Evolutionary conservation across 2,797 vertebrate genomes (phyloP).

Genomic region (Sebastes iracundus): DNA sequence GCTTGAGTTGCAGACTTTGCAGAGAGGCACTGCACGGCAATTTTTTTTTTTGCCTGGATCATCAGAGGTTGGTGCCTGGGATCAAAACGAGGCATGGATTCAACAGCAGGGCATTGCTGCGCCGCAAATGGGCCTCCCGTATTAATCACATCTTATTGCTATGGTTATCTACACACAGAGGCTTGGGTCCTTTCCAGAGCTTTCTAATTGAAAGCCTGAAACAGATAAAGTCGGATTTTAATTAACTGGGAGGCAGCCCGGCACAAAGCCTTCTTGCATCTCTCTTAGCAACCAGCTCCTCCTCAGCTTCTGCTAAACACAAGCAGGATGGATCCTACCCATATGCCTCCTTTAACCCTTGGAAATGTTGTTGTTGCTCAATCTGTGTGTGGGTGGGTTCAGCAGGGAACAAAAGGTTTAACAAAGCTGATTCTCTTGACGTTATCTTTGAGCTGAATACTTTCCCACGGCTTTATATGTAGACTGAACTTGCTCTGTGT

Average conservation of each 20-base stretch:
- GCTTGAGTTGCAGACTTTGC: constrained; percentile 47
- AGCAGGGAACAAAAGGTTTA: constrained; percentile 25
- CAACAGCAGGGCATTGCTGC: constrained; percentile 62
- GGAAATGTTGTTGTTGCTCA: constrained; percentile 31
- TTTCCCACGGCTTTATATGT: neutral
- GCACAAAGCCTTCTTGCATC: constrained; percentile 67
- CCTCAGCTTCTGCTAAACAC: constrained; percentile 71
- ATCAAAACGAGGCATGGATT: constrained; percentile 54
- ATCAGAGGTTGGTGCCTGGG: constrained; percentile 30
- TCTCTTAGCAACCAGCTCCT: constrained; percentile 78
- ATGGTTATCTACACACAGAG: constrained; percentile 71
- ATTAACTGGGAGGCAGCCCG: constrained; percentile 76
- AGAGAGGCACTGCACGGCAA: neutral
- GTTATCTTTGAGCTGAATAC: neutral
- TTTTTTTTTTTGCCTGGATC: constrained; percentile 40
- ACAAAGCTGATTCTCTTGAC: constrained; percentile 11
- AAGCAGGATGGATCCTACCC: constrained; percentile 56
- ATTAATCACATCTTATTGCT: constrained; percentile 77
- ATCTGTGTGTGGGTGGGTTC: constrained; percentile 14
- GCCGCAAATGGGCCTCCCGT: constrained; percentile 35
- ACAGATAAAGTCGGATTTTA: constrained; percentile 80
- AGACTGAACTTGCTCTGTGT: neutral
- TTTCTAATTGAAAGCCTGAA: constrained; percentile 82
- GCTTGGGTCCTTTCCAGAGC: constrained; percentile 70
- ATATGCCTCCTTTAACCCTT: constrained; percentile 62